phyloP scores from a whole-genome alignment of 2,113 vertebrate species.

The Zosterops japonicus region DNA sequence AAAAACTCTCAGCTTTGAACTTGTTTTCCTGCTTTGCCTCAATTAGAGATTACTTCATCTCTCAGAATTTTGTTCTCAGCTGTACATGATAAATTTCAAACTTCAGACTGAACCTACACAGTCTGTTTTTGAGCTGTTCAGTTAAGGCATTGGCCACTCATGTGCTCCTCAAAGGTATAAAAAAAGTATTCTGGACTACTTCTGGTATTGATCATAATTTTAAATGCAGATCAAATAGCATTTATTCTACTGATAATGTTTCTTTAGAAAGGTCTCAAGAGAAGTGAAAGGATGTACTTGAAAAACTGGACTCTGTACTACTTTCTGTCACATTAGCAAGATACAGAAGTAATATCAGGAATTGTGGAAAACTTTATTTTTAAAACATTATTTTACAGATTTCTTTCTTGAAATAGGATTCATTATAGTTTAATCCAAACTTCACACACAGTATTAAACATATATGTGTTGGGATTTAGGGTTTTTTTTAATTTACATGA shows the following conservation, averaged over 20 bases:
- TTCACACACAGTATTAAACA: background rate
- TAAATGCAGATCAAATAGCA: background rate
- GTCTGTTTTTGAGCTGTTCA: background rate
- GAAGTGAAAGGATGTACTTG: background rate
- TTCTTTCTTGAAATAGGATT: background rate
- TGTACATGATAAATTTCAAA: background rate
- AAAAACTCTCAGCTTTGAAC: slow-evolving; percentile 13
- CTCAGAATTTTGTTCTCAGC: background rate
- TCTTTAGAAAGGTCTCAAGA: background rate
- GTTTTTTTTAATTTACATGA: background rate
- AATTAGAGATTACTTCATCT: background rate
- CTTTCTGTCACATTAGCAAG: background rate
- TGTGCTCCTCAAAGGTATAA: background rate
- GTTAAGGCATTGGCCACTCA: background rate
- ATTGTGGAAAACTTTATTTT: background rate
- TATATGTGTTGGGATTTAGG: accelerated
- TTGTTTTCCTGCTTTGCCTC: slow-evolving; percentile 5
- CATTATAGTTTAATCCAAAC: background rate
- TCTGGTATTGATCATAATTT: background rate
- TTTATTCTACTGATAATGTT: background rate
- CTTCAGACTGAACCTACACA: background rate
- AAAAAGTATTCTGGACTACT: background rate
- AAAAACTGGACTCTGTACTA: background rate
- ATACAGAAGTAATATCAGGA: background rate
- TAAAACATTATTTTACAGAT: background rate